Conservation (phyloP, 2,113 vertebrate species). For the Sprattus sprattus region DNA sequence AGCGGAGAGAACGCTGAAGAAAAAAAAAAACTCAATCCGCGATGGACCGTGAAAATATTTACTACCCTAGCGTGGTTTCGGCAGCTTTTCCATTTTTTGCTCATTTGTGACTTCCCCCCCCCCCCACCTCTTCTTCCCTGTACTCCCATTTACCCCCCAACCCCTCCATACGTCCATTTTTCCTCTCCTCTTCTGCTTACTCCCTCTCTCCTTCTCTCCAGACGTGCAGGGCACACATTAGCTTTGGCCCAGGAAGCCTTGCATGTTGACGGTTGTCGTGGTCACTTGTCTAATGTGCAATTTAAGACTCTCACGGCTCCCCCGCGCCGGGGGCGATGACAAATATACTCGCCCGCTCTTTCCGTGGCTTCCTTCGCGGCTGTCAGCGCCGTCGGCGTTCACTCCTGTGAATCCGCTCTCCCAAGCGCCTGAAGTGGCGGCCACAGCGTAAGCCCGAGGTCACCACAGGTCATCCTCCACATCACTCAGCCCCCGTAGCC, state of each 20-base stretch:
- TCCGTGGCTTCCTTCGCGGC: constrained; percentile 14
- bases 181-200: not conserved
- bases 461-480: not conserved
- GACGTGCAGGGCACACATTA: not conserved
- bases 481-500: not conserved
- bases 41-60: constrained; percentile 42
- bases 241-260: not conserved
- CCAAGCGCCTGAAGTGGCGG: not conserved
- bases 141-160: not conserved
- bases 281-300: constrained; percentile 10
- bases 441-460: not conserved
- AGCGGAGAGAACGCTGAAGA: constrained; percentile 41
- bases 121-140: not conserved
- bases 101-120: constrained; percentile 39
- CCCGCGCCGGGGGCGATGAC: constrained; percentile 17
- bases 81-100: constrained; percentile 42
- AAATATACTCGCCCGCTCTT: constrained; percentile 41
- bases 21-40: constrained; percentile 11
- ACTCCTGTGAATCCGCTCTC: not conserved
- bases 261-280: not conserved
- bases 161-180: not conserved
- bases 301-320: not conserved
- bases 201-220: constrained; percentile 8
- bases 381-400: not conserved
- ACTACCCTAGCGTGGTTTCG: constrained; percentile 37